Percentiles rank a stretch among this genome's conserved stretches.
phyloP scores from a whole-genome alignment of 2,888 invertebrate genomes.

The Cenopis cana region DNA sequence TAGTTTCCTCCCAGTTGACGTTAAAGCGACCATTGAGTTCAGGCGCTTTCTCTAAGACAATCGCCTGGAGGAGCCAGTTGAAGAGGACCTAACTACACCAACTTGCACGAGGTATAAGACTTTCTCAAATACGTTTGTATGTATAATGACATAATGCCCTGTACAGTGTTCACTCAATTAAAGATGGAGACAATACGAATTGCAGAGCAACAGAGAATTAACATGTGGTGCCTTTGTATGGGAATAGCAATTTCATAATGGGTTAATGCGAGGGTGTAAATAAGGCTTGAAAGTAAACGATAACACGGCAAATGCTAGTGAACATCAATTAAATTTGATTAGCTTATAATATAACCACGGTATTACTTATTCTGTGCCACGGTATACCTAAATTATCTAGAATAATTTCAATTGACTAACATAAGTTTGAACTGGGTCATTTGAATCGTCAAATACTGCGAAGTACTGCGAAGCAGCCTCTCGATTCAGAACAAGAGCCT shows the following conservation, averaged over 20 bases:
- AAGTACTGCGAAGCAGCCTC: no score
- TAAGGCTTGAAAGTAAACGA: neutral
- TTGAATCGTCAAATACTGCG: no score
- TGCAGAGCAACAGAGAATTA: neutral
- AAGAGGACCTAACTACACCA: neutral
- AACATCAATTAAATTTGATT: neutral
- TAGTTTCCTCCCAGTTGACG: slow-evolving; percentile 4
- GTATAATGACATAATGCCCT: slow-evolving; percentile 3
- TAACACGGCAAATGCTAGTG: neutral
- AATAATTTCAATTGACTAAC: no score
- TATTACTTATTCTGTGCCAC: no score
- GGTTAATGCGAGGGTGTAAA: no score
- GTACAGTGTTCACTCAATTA: slow-evolving; percentile 29
- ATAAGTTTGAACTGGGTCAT: no score
- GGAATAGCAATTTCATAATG: neutral
- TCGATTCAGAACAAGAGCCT: no score
- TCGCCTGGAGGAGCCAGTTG: neutral
- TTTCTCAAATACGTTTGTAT: neutral
- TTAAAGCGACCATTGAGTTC: slow-evolving; percentile 14
- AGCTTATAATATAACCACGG: no score
- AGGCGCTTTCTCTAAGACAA: slow-evolving; percentile 24
- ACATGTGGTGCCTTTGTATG: neutral
- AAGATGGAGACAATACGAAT: slow-evolving; percentile 16
- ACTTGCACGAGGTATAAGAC: neutral
- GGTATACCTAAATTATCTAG: no score